These are phyloP conservation scores for Chydorus sphaericus DNA, from an alignment of 2,888 invertebrate genomes.

Conservation along the genomic window DNA sequence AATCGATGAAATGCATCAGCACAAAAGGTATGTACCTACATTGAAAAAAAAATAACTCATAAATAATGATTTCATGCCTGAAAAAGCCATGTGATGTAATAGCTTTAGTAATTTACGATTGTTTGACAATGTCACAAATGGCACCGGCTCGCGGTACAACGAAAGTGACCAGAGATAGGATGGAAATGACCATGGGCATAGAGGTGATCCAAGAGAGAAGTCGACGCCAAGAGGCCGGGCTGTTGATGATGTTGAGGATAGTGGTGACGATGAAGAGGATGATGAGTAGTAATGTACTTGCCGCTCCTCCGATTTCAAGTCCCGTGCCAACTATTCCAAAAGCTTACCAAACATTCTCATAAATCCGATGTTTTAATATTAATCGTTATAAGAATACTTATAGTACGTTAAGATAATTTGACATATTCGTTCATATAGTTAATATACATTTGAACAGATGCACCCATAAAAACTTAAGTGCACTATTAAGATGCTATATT, in stretches of 20 bases:
- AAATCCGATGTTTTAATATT: too few relatives aligned
- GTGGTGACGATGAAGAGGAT: background rate
- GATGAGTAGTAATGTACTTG: background rate
- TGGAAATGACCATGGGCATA: background rate
- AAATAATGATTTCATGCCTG: too few relatives aligned
- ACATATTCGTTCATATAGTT: too few relatives aligned
- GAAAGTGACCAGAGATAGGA: background rate
- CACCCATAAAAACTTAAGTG: too few relatives aligned
- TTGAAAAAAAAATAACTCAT: background rate
- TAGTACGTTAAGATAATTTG: too few relatives aligned
- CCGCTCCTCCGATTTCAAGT: background rate
- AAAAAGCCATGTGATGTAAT: too few relatives aligned
- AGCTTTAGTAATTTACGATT: background rate
- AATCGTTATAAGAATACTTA: too few relatives aligned
- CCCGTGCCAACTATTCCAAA: background rate
- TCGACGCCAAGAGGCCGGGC: background rate
- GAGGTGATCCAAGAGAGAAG: background rate
- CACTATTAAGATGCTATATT: too few relatives aligned
- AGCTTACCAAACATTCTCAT: too few relatives aligned
- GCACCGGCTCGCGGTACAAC: background rate
- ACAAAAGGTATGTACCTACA: background rate
- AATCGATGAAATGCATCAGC: slow-evolving; percentile 1
- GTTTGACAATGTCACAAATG: background rate
- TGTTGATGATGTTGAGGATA: background rate
- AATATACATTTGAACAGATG: too few relatives aligned